Evolutionary conservation across 1,140 invertebrate genomes (phyloP), one percentile per base, ranked within the genome.

Genomic region (Trypoxylus dichotomus): DNA sequence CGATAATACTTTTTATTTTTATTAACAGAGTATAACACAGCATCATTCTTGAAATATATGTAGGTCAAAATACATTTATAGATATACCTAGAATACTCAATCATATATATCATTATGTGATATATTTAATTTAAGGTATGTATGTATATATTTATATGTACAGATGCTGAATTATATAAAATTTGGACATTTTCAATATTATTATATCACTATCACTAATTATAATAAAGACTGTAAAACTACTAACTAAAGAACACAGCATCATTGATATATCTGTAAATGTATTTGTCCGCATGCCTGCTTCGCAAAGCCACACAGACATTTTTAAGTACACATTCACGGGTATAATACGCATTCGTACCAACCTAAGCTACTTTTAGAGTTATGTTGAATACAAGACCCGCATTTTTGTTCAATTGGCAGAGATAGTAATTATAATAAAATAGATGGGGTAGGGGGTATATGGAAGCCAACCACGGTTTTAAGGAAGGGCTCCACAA

Each of bases 371-470:
- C 76, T 77, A 77, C 29, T 73, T 63, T 47, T 63, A 73, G 19
- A 75, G 74, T 75, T 78, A 75, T 43, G 73, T 78, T 72, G 73
- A 75, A 78, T 78, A 78, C 74, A 75, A 79, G 78, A 81, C 81
- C 82, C 81, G 81, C 81, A 81, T 83, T 83, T 83, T 80, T 82
- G 79, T 79, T 80, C 76, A 82, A 79, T 83, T 83, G 82, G 82
- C 82, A 83, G 82, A 83, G 79, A 80, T 82, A 78, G 72, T 74
- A 80, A 79, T 78, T 77, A 76, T 79, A 81, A 76, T 79, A 74
- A 75, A 54, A 81, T 76, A 79, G 73, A 78, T 78, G 60, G 76
- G 60, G 60, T 3, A 27, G 25, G 47, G 60, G 60, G 24, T 63
- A 75, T 75, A 81, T 77, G 77, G 75, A 79, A 77, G 54, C 71